Evolutionary conservation across 1,140 invertebrate genomes (phyloP).

Genomic region (Sarcophaga peregrina): DNA sequence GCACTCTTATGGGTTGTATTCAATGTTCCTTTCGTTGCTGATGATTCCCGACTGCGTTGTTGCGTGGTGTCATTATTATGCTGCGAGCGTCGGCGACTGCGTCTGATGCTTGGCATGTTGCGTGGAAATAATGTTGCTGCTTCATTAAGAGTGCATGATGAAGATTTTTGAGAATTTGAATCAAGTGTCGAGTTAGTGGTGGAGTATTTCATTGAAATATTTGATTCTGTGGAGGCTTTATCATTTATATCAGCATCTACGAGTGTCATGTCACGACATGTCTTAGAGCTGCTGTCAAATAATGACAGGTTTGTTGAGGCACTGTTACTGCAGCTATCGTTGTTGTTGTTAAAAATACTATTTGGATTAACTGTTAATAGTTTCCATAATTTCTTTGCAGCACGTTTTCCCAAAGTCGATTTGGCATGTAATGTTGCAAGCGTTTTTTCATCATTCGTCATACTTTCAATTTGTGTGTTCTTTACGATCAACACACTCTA

Average conservation of each 20-base stretch:
- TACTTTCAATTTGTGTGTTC: neutral
- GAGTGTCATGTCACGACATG: conserved; percentile 35
- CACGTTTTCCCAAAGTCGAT: conserved; percentile 27
- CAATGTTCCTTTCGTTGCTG: neutral
- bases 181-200: conserved; percentile 35
- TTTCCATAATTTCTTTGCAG: conserved; percentile 28
- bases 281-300: conserved; percentile 14
- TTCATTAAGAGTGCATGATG: conserved; percentile 51
- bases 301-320: neutral
- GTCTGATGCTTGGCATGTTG: conserved; percentile 63
- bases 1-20: conserved; percentile 30
- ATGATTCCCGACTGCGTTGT: conserved; percentile 32
- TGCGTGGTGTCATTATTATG: conserved; percentile 7
- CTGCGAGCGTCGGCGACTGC: conserved; percentile 52
- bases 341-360: neutral
- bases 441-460: conserved; percentile 30
- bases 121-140: conserved; percentile 59
- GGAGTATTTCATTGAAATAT: conserved; percentile 28
- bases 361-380: conserved; percentile 22
- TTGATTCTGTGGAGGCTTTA: conserved; percentile 30
- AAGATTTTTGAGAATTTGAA: conserved; percentile 45
- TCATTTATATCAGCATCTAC: conserved; percentile 23
- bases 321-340: neutral
- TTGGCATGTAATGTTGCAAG: neutral
- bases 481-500: neutral